Base-by-base conservation (phyloP, 2,888 invertebrate genomes). In the Ligdia adustata region DNA sequence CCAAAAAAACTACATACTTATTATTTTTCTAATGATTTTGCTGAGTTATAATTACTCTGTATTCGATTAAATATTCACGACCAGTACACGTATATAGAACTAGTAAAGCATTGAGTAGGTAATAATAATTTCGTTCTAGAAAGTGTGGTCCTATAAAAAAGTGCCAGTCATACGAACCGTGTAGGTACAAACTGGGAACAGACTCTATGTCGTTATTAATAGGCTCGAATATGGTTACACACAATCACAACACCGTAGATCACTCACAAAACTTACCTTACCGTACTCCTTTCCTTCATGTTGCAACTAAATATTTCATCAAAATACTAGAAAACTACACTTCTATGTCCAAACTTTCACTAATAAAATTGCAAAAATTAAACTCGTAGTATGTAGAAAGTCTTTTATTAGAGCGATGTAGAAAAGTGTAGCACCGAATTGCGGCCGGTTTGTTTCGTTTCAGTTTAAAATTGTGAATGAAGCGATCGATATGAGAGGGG, bases 221-320 rank as follows among this genome's bases (percentile, higher is more conserved):
- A n/a, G n/a, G n/a, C n/a, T n/a, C n/a, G n/a, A n/a, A n/a, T n/a
- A n/a, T n/a, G n/a, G n/a, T n/a, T n/a, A n/a, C n/a, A n/a, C 3
- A 15, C 6, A 13, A 26, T 4, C 35, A 26, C 15, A 35, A 26
- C 24, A 45, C 20, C n/a, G n/a, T n/a, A n/a, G n/a, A n/a, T n/a
- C n/a, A 27, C 13, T 26, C 15, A 6, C 12, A 15, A 34, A 57
- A 67, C 80, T 78, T 62, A 82, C 82, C 78, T 59, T 33, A 14
- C 20, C 45, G 63, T 64, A 33, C 66, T 72, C 53, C 75, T 79
- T 60, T 81, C 80, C 70, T 77, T 80, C 81, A 82, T 82, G 61
- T 49, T 69, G 63, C 45, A 12, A 27, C 28, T 16, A 33, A 33
- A 49, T 16, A 24, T 12, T 55, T 47, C 43, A 42, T 32, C 41